These are phyloP conservation scores for Helogale parvula DNA, from an alignment of 2,113 vertebrate species.

Conservation along the genomic window DNA sequence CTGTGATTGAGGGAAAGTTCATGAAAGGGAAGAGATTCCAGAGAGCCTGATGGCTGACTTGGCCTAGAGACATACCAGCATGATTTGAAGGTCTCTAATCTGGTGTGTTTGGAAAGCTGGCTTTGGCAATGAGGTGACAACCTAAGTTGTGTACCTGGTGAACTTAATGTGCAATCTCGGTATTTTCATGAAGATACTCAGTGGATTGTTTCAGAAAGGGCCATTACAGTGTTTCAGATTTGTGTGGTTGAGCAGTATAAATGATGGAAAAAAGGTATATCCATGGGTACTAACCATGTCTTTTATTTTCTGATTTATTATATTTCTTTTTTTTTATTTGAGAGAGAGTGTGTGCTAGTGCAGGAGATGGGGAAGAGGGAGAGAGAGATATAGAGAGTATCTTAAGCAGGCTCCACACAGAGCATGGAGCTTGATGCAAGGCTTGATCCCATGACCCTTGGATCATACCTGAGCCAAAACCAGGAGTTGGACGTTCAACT, in stretches of 20 bases:
- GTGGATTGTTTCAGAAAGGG: neutral
- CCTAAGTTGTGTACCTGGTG: neutral
- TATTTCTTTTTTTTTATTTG: neutral
- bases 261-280: neutral
- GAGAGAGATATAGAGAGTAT: no score
- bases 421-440: no score
- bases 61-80: fast-evolving
- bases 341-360: no score
- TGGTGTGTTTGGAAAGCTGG: neutral
- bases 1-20: neutral
- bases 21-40: neutral
- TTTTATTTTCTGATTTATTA: neutral
- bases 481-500: no score
- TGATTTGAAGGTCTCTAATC: neutral
- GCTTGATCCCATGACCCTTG: no score
- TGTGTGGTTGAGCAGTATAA: neutral
- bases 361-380: no score
- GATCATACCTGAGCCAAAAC: no score
- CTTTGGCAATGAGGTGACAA: neutral
- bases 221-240: neutral
- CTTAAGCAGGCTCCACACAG: no score
- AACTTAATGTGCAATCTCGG: neutral
- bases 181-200: neutral
- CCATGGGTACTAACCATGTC: neutral
- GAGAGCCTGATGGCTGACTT: neutral